Conservation (phyloP, 2,888 invertebrate species). For the Gibbula magus region DNA sequence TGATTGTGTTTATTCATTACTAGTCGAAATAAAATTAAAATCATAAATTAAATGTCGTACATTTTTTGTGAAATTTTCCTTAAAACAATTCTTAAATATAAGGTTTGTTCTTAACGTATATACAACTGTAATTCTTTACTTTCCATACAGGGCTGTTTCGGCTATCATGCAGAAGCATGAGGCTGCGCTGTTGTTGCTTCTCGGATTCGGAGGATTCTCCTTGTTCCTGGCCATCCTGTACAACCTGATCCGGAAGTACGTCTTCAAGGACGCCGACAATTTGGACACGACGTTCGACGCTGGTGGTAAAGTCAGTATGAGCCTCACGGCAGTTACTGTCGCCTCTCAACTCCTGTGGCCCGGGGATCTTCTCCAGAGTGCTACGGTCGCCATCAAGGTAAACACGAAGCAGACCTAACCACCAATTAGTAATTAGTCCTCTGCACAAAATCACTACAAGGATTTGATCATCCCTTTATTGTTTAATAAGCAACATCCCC, state of each 20-base stretch:
- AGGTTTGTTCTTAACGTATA: background rate
- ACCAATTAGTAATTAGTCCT: too few species aligned
- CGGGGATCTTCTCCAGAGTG: constrained; percentile 58
- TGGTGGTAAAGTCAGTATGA: constrained; percentile 57
- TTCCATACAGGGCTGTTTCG: constrained; percentile 30
- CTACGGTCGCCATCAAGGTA: constrained; percentile 41
- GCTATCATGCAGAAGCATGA: constrained; percentile 53
- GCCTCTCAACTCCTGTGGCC: constrained; percentile 64
- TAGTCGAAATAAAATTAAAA: too few species aligned
- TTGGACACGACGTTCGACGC: constrained; percentile 65
- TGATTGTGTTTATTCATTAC: too few species aligned
- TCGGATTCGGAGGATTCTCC: constrained; percentile 63
- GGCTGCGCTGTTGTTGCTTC: constrained; percentile 51
- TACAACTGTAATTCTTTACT: too few species aligned
- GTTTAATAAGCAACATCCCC: too few species aligned
- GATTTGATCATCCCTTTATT: too few species aligned
- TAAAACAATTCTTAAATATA: background rate
- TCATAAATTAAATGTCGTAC: background rate
- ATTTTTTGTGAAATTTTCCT: background rate
- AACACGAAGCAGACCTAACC: too few species aligned
- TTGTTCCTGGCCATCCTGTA: constrained; percentile 57
- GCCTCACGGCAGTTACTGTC: constrained; percentile 61
- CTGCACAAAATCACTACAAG: too few species aligned
- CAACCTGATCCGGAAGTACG: constrained; percentile 50
- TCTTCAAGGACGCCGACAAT: constrained; percentile 58